Base-by-base conservation (phyloP, 2,113 vertebrate species). In the Cercopithecus mona region DNA sequence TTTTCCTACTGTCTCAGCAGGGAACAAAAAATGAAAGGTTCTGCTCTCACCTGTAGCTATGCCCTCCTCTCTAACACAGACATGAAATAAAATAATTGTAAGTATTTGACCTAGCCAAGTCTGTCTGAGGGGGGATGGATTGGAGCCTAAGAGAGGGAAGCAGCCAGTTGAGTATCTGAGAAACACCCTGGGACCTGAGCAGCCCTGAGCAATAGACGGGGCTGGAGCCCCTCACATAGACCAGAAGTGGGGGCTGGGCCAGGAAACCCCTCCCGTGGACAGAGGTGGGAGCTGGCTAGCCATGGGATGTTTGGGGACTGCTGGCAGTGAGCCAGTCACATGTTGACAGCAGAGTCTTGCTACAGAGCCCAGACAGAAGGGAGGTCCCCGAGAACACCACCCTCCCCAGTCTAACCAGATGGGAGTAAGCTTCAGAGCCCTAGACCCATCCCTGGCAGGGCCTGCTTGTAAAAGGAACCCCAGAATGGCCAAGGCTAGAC, bases 391-490 rank as follows among this genome's bases (percentile, higher is more conserved):
- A 27, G 20, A 35, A 13, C 11, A 32, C 6, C 11, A 9, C 1
- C 38, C 32, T n/a, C 23, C 52, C 48, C 27, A 3, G 66, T 12
- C 68, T 48, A 52, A 43, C 23, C 0, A 6, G 40, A 23, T 25
- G 7, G 11, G 11, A 43, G 18, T 23, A 13, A 50, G 32, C 38
- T 45, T 11, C 32, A 9, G 48, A 73, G 82, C 9, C 64, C 45
- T 0, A 0, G n/a, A 38, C 20, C 20, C 52, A 4, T 1, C 64
- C 48, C 0, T 1, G 30, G 18, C 4, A 23, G n/a, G 10, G 8
- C 16, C 35, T 14, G 30, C 52, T 55, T 5, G 35, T 27, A n/a
- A 9, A 17, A 25, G 14, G 40, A 20, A 30, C 30, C 57, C 23
- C 88, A 61, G 4, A 9, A 61, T 2, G 66, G 40, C 23, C 6